These are phyloP conservation scores for Brassicogethes aeneus DNA, from an alignment of 2,888 invertebrate genomes.

Conservation along the genomic window DNA sequence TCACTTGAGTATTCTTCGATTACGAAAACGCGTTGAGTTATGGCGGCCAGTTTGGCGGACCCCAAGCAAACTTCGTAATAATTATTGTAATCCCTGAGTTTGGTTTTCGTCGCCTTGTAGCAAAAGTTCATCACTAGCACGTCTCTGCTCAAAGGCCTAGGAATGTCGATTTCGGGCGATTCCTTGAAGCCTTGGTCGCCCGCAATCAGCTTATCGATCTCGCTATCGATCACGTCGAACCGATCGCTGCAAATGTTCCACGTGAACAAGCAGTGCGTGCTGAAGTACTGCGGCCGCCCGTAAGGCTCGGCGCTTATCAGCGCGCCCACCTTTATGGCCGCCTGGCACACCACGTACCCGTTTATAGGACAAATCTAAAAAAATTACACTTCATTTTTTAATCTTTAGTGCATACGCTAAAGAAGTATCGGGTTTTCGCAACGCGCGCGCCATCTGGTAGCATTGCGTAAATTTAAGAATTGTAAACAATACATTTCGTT, in stretches of 20 bases:
- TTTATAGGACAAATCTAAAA: constrained; percentile 39
- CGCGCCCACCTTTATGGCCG: constrained; percentile 40
- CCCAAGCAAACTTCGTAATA: constrained; percentile 30
- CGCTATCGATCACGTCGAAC: constrained; percentile 36
- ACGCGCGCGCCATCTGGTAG: no score
- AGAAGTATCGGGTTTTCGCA: no score
- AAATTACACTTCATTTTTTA: constrained; percentile 9
- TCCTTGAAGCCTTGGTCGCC: constrained; percentile 19
- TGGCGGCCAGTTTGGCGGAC: constrained; percentile 11
- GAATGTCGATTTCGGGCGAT: constrained; percentile 15
- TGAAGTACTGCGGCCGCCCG: constrained; percentile 30
- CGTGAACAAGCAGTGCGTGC: constrained; percentile 34
- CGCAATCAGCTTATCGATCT: constrained; percentile 29
- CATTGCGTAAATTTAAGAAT: no score
- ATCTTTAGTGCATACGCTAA: background rate
- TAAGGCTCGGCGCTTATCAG: constrained; percentile 24
- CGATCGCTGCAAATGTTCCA: constrained; percentile 38
- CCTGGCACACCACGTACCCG: constrained; percentile 39
- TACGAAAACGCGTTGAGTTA: constrained; percentile 11
- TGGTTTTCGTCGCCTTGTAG: constrained; percentile 27
- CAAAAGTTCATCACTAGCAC: constrained; percentile 34
- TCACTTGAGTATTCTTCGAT: constrained; percentile 15
- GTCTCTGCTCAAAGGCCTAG: constrained; percentile 26
- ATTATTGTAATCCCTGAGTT: constrained; percentile 36
- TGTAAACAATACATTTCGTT: no score